Evolutionary conservation across 2,888 invertebrate species (phyloP), one percentile per base, ranked within the genome.

Genomic region (Rotaria sp.): DNA sequence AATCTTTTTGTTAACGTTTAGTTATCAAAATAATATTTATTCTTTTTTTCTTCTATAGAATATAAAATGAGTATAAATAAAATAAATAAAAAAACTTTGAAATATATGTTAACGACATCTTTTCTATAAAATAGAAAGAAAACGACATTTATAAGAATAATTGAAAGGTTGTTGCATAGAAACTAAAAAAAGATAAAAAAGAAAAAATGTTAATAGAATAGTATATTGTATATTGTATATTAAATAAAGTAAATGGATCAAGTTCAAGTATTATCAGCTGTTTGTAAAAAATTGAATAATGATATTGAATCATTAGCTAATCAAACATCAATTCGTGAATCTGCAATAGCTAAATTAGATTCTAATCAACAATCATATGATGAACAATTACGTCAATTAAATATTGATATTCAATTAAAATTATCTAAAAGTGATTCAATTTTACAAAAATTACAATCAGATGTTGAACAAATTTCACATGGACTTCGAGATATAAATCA

Each of bases 221-320:
- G 1, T 38, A 67, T 13, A 30, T 30, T 11, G 30, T 5, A 35
- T 4, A 67, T 67, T 35, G 67, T 30, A n/a, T 2, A 13, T 59
- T 30, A 11, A 59, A 21, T 15, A 30, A 59, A 15, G 18, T 35
- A 21, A 18, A 67, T 67, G 67, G 67, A 67, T 21, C 87, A 87
- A 84, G 48, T 85, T 38, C 57, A 75, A 50, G 67, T 85, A 13
- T 85, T 87, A 30, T 74, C 87, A 18, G 75, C 67, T 30, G 87
- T 87, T 45, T 87, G 87, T 38, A 87, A 87, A 41, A 87, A 87
- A 74, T 74, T 87, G 26, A 87, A 87, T 35, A 59, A 38, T 24
- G 87, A 87, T 41, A 85, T 87, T 38, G 87, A 87, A 67, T 55
- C 84, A 8, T 45, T 85, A 26, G 87, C 74, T 41, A 45, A 41